A percentile compares a stretch with the other conserved stretches of the same genome.
Conservation (phyloP, 2,888 invertebrate genomes). For the Xanthorhoe spadicearia region DNA sequence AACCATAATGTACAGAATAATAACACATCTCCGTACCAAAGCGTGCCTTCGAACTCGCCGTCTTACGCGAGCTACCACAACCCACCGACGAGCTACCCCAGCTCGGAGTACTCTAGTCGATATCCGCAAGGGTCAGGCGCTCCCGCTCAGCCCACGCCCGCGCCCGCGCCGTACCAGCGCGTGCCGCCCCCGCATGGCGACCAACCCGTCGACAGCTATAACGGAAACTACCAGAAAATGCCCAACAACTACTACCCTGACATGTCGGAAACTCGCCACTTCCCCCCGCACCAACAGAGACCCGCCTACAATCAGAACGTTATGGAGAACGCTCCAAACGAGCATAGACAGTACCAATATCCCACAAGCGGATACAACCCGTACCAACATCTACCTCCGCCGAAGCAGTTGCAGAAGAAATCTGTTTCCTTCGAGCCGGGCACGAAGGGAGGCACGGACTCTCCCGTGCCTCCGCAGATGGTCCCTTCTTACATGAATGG, state of each 20-base stretch:
- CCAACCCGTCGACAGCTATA: conserved; percentile 66
- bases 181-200: conserved; percentile 86
- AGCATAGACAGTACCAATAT: conserved; percentile 66
- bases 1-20: conserved; percentile 52
- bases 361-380: conserved; percentile 77
- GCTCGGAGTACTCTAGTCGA: conserved; percentile 81
- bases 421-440: conserved; percentile 90
- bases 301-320: conserved; percentile 71
- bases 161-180: conserved; percentile 83
- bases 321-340: conserved; percentile 58
- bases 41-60: conserved; percentile 77
- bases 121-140: conserved; percentile 79
- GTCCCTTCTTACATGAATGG: conserved; percentile 54
- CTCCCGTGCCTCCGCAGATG: conserved; percentile 75
- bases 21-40: conserved; percentile 73
- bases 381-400: conserved; percentile 87
- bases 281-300: conserved; percentile 69
- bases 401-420: conserved; percentile 88
- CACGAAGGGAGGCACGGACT: conserved; percentile 87
- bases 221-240: conserved; percentile 72
- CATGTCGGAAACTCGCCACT: conserved; percentile 64
- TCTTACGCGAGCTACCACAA: conserved; percentile 79
- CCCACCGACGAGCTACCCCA: conserved; percentile 80
- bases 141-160: conserved; percentile 68
- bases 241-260: conserved; percentile 72